These are phyloP conservation scores for Lagodon rhomboides DNA, from an alignment of 2,797 vertebrate species.

Conservation along the genomic window DNA sequence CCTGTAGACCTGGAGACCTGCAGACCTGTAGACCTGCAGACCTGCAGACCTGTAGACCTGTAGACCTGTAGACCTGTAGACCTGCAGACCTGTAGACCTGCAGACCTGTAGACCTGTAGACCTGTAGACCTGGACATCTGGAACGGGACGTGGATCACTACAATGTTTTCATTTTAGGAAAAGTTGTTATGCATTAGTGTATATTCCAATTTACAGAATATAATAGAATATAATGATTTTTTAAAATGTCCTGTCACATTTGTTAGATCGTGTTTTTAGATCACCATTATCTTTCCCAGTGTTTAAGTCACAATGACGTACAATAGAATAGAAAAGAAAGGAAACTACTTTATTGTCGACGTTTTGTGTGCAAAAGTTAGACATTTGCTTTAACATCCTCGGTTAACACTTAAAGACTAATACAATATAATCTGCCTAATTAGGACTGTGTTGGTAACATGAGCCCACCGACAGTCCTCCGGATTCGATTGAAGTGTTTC, in stretches of 20 bases:
- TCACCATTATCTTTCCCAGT: too few relatives aligned
- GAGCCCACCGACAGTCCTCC: neutral
- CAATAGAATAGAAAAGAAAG: too few relatives aligned
- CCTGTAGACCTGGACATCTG: neutral
- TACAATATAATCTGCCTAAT: neutral
- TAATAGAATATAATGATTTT: too few relatives aligned
- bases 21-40: neutral
- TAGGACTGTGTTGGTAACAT: neutral
- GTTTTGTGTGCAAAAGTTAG: too few relatives aligned
- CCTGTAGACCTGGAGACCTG: too few relatives aligned
- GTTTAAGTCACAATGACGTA: too few relatives aligned
- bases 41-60: neutral
- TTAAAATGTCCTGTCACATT: neutral
- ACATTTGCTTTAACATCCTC: fast-evolving
- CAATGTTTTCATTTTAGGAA: neutral
- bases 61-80: neutral
- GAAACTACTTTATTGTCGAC: too few relatives aligned
- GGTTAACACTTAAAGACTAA: neutral
- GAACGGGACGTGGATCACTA: neutral
- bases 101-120: neutral
- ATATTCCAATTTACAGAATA: neutral
- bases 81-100: neutral
- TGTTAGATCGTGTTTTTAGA: neutral
- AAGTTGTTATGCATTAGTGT: neutral
- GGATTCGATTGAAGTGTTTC: neutral